Evolutionary conservation across 2,888 invertebrate species (phyloP), one percentile per base, ranked within the genome.

Genomic region (Drosophila mimetica): DNA sequence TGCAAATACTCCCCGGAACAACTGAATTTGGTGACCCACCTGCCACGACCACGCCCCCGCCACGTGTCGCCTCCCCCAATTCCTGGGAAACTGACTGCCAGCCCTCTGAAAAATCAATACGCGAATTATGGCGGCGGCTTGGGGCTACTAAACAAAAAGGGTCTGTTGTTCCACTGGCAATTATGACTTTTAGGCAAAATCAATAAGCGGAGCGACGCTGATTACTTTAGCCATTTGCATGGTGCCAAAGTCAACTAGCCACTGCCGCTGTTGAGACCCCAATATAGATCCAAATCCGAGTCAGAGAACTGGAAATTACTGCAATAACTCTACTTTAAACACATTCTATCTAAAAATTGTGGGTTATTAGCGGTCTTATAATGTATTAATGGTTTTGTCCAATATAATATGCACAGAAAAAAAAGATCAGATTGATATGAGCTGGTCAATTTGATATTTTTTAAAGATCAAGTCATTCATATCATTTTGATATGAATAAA

Each of bases 101-200:
- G 22, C 25, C n/a, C 14, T 25, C 41, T 63, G 64, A 30, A 51
- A 64, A 64, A 64, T 64, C 64, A 51, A 64, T 64, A 64, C 32
- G 36, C 65, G 59, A 60, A 46, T 37, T 57, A 18, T 48, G 61
- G 32, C 39, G 41, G 47, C 18, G 47, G 37, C 25, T 22, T 4
- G 47, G 16, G 25, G 30, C 22, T 25, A 11, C 59, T 18, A 18
- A 34, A 41, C 25, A 8, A 9, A 41, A 63, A 48, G 59, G 46
- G 47, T 60, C 34, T 60, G 39, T 28, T 60, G 39, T 28, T 59
- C 13, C 39, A 6, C 39, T 48, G 52, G 13, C 74, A 76, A 70
- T 83, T 79, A 75, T 77, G 77, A 66, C 78, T 78, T 81, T 78
- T 65, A 72, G 65, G 71, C 58, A 74, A 66, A 66, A 54, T 60